phyloP scores from a whole-genome alignment of 2,888 invertebrate genomes.

The Hofmannophila pseudospretella region DNA sequence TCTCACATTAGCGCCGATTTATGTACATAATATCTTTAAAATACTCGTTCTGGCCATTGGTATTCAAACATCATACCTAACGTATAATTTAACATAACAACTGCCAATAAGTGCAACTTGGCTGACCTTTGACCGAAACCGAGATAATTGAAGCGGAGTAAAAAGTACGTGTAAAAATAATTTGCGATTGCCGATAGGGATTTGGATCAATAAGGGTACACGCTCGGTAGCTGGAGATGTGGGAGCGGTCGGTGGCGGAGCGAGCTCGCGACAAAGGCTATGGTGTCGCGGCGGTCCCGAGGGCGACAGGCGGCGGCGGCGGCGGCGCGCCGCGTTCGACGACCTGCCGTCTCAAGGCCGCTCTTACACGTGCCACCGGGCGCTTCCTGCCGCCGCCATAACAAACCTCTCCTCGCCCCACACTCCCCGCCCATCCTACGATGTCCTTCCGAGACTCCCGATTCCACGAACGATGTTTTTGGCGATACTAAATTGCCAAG shows the following conservation, averaged over 20 bases:
- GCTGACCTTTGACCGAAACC: conserved; percentile 28
- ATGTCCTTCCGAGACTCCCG: conserved; percentile 13
- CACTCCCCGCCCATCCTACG: conserved; percentile 27
- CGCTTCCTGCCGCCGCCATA: conserved; percentile 72
- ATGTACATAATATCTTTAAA: conserved; percentile 17
- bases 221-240: conserved; percentile 4
- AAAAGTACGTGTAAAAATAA: conserved; percentile 1
- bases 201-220: conserved; percentile 15
- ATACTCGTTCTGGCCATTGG: conserved; percentile 36
- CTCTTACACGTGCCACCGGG: conserved; percentile 69
- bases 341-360: conserved; percentile 74
- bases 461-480: conserved; percentile 17
- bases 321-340: conserved; percentile 56
- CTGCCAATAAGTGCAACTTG: conserved; percentile 34
- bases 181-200: conserved; percentile 7
- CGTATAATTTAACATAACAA: conserved; percentile 40
- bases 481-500: too few relatives aligned
- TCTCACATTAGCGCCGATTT: conserved; percentile 12
- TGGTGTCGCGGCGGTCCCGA: conserved; percentile 41
- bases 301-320: conserved; percentile 47
- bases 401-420: conserved; percentile 64
- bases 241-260: conserved; percentile 27
- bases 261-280: conserved; percentile 39
- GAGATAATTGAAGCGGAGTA: background rate
- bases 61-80: conserved; percentile 40